Conservation (phyloP, 2,113 vertebrate genomes). For the Perca schrenkii region DNA sequence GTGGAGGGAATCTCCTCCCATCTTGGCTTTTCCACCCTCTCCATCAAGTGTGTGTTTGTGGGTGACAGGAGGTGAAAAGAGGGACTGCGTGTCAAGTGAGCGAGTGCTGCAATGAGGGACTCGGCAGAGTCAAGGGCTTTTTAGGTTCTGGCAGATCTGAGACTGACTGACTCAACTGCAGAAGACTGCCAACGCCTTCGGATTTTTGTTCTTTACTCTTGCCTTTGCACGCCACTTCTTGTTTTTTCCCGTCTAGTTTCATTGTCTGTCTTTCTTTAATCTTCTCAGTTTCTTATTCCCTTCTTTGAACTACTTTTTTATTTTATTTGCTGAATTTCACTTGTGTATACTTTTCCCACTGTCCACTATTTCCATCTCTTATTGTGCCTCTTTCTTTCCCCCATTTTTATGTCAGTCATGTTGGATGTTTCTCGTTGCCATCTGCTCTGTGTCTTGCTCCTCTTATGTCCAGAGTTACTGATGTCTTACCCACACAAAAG, state of each 20-base stretch:
- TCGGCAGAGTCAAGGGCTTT: conserved; percentile 61
- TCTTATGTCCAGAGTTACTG: conserved; percentile 61
- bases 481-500: conserved; percentile 75
- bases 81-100: conserved; percentile 64
- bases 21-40: conserved; percentile 52
- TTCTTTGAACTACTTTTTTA: neutral
- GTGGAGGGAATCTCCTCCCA: conserved; percentile 31
- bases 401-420: conserved; percentile 65
- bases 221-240: conserved; percentile 4
- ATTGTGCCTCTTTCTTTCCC: conserved; percentile 44
- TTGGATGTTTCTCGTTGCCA: conserved; percentile 57
- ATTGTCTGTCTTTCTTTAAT: conserved; percentile 28
- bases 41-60: conserved; percentile 71
- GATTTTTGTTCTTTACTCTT: conserved; percentile 19
- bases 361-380: conserved; percentile 33
- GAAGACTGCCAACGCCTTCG: conserved; percentile 39
- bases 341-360: conserved; percentile 78
- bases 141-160: conserved; percentile 52
- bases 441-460: conserved; percentile 53
- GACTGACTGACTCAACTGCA: conserved; percentile 40
- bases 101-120: conserved; percentile 43
- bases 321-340: conserved; percentile 30
- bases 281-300: neutral
- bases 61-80: conserved; percentile 62
- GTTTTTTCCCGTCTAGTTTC: neutral